Conservation (phyloP, 2,113 vertebrate genomes). For the Rhineura floridana region DNA sequence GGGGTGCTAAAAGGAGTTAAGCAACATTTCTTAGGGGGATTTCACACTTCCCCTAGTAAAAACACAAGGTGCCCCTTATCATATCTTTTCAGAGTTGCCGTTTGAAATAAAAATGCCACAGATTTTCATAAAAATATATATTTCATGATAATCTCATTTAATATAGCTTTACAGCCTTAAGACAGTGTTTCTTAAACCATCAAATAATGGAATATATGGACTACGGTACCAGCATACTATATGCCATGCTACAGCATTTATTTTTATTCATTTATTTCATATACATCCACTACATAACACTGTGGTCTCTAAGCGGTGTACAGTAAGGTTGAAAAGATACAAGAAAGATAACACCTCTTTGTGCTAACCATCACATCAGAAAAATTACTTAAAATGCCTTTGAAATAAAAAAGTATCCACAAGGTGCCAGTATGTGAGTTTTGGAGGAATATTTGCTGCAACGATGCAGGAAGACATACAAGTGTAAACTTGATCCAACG, state of each 20-base stretch:
- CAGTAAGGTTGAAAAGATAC: too few species aligned
- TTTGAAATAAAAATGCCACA: neutral
- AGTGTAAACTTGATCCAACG: too few species aligned
- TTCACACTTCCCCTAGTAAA: neutral
- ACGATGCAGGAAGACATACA: neutral
- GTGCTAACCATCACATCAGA: too few species aligned
- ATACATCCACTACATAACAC: too few species aligned
- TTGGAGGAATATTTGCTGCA: neutral
- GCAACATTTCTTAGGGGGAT: neutral
- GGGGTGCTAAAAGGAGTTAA: neutral
- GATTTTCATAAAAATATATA: neutral
- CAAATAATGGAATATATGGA: neutral
- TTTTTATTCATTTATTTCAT: too few species aligned
- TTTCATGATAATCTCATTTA: neutral
- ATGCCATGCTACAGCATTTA: too few species aligned
- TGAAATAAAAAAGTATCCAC: too few species aligned
- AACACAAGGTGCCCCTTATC: neutral
- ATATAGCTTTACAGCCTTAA: neutral
- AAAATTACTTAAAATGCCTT: too few species aligned
- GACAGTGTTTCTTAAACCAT: neutral
- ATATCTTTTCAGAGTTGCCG: too few species aligned
- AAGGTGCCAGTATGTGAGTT: neutral
- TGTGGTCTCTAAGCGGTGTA: too few species aligned
- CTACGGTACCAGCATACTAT: neutral
- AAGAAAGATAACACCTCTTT: too few species aligned